phyloP scores from a whole-genome alignment of 2,888 invertebrate genomes.

The Tinea pellionella region DNA sequence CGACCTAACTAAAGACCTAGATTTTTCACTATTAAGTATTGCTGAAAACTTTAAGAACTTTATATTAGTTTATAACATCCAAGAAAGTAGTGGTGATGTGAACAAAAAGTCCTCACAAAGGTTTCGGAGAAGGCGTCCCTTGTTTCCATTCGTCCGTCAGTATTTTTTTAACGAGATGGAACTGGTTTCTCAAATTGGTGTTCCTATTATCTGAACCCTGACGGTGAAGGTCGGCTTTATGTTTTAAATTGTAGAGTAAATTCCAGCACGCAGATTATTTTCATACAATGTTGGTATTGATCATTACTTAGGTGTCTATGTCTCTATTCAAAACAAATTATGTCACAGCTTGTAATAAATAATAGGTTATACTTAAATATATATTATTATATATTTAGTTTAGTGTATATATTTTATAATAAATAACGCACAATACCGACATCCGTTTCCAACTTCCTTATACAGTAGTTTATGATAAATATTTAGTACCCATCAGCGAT shows the following conservation, averaged over 20 bases:
- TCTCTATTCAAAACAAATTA: background rate
- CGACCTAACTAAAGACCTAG: too few relatives aligned
- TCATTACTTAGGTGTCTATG: too few relatives aligned
- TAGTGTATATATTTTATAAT: too few relatives aligned
- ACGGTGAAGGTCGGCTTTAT: constrained; percentile 58
- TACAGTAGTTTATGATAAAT: background rate
- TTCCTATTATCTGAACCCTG: constrained; percentile 61
- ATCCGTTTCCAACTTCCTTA: background rate
- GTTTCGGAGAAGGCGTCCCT: constrained; percentile 31
- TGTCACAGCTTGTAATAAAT: background rate
- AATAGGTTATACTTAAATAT: too few relatives aligned
- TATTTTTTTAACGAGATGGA: constrained; percentile 46
- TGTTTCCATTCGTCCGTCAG: constrained; percentile 42
- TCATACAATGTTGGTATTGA: background rate
- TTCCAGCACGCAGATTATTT: constrained; percentile 50
- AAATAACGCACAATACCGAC: too few relatives aligned
- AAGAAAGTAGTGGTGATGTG: background rate
- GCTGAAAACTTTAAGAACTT: too few relatives aligned
- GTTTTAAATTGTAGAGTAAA: constrained; percentile 53
- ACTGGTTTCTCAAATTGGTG: constrained; percentile 64
- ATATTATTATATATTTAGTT: too few relatives aligned
- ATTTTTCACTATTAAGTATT: too few relatives aligned
- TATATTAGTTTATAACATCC: background rate
- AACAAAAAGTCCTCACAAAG: constrained; percentile 38
- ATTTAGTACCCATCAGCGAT: background rate